Base-by-base conservation (phyloP, 2,888 invertebrate genomes). In the Sphaeridia pumilis region DNA sequence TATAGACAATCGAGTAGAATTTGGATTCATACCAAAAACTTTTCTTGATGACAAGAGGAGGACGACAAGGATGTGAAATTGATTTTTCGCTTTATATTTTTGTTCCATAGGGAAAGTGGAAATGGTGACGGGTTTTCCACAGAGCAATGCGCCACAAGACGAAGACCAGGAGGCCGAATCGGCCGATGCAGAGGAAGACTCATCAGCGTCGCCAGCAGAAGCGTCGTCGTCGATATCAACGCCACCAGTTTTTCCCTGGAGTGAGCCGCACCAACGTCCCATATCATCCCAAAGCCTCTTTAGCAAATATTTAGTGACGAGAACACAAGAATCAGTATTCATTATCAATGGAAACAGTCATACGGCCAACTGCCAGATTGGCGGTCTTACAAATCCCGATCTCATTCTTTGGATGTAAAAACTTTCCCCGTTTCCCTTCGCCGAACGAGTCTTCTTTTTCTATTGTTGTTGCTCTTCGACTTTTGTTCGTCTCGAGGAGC, bases 301-400 rank as follows among this genome's bases (percentile, higher is more conserved):
- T 69, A 82, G 82, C 41, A 79, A 80, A 66, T 83, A 78, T 69
- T 78, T 84, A 75, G 80, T 82, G 57, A 80, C 82, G 34, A 81
- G 83, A 1, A 79, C 82, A 50, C 78, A 76, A 67, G 79, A 81
- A 64, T 80, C 83, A 14, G 72, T 83, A 27, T 80, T 82, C 69
- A 80, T 84, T 41, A 74, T 84, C 56, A 82, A 83, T 68, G 83
- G 82, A 10, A 77, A 78, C 65, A 79, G 79, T 57, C 74, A 80
- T 67, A 80, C 80, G 43, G 80, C 83, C 55, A 82, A 83, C 70
- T 84, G 84, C 71, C 81, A 83, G 70, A 83, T 83, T 61, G 80
- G 80, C 44, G 79, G 80, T 44, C 74, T 83, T 10, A n/a, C 49
- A 17, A 34, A 46, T 27, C 57, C 57, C 5, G 42, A 38, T 43